A percentile compares a stretch with the other conserved stretches of the same genome.
phyloP scores from a whole-genome alignment of 1,140 invertebrate genomes.

The Leptinotarsa defecta region DNA sequence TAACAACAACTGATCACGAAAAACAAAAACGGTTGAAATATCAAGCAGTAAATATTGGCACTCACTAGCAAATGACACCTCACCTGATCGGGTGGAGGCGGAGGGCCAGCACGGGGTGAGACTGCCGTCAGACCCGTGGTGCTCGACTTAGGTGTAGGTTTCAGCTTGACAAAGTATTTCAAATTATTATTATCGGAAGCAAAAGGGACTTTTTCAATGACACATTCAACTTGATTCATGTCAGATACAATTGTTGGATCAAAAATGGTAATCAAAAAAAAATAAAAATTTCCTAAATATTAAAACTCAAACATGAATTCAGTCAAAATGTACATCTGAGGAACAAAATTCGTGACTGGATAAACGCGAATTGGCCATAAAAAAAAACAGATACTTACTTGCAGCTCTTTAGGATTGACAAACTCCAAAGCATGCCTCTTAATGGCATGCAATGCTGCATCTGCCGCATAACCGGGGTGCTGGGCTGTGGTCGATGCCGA shows the following conservation, averaged over 20 bases:
- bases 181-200: constrained; percentile 1
- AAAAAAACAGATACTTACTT: constrained; percentile 63
- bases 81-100: constrained; percentile 67
- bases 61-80: constrained; percentile 47
- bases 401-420: constrained; percentile 85
- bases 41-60: not conserved
- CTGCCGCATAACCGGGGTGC: constrained; percentile 71
- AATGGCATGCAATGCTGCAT: constrained; percentile 93
- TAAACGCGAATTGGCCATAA: no score
- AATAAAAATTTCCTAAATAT: no score
- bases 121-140: constrained; percentile 60
- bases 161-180: constrained; percentile 45
- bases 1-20: not conserved
- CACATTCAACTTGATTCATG: not conserved
- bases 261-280: no score
- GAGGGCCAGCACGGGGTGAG: constrained; percentile 62
- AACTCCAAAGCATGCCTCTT: constrained; percentile 90
- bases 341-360: no score
- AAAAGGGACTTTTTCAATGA: not conserved
- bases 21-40: not conserved
- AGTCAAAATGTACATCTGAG: no score
- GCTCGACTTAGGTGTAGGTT: constrained; percentile 62
- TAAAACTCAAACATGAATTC: no score
- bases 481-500: constrained; percentile 55
- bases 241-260: not conserved